Evolutionary conservation across 2,797 vertebrate genomes (phyloP).

Genomic region (Chaenodraco wilsoni): DNA sequence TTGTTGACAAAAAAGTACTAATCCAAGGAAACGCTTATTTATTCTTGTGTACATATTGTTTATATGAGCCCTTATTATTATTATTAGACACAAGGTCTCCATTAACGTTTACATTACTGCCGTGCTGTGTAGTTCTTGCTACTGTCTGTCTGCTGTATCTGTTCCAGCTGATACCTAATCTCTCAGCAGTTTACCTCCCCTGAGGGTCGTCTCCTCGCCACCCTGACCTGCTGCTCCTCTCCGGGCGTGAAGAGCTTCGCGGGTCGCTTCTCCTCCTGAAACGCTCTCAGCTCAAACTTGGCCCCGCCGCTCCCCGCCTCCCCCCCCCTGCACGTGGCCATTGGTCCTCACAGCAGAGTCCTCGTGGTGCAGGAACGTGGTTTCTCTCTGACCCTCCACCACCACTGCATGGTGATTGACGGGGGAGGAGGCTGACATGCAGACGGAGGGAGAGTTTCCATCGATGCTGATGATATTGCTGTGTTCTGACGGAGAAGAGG

Average conservation of each 20-base stretch:
- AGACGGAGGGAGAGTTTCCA: conserved; percentile 76
- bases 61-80: neutral
- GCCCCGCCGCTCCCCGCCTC: conserved; percentile 77
- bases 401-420: conserved; percentile 64
- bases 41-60: neutral
- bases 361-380: conserved; percentile 67
- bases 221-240: conserved; percentile 87
- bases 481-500: conserved; percentile 77
- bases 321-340: conserved; percentile 77
- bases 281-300: conserved; percentile 94
- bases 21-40: neutral
- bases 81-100: neutral
- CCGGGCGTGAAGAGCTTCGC: conserved; percentile 91
- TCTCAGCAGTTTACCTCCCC: conserved; percentile 83
- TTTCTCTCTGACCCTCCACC: conserved; percentile 68
- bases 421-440: conserved; percentile 65
- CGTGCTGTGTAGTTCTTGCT: neutral
- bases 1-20: neutral
- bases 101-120: neutral
- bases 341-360: conserved; percentile 69
- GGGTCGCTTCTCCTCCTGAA: conserved; percentile 94
- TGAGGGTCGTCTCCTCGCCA: conserved; percentile 90
- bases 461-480: conserved; percentile 66
- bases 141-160: neutral
- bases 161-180: conserved; percentile 7